A percentile compares a stretch with the other conserved stretches of the same genome.
Conservation (phyloP, 2,113 vertebrate genomes). For the Aptenodytes patagonicus region DNA sequence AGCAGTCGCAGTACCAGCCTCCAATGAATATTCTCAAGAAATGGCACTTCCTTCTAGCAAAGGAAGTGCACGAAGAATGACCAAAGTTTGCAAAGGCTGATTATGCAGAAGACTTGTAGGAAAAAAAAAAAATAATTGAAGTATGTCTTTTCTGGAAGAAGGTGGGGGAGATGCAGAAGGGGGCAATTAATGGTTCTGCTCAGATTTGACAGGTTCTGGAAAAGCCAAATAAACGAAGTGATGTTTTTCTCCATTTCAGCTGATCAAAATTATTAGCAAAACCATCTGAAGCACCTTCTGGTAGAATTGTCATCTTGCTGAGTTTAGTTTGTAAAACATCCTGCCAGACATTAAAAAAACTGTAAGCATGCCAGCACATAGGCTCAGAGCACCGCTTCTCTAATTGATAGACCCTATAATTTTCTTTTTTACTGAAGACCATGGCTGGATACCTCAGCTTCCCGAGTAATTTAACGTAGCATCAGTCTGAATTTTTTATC, state of each 20-base stretch:
- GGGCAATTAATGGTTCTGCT: constrained; percentile 57
- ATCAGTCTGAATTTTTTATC: not conserved
- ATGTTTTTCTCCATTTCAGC: constrained; percentile 67
- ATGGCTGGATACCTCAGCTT: not conserved
- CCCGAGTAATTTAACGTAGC: not conserved
- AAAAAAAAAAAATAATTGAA: not conserved
- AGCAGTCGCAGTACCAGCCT: constrained; percentile 26
- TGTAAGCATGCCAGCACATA: constrained; percentile 63
- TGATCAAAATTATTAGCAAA: constrained; percentile 78
- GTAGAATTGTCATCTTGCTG: constrained; percentile 76
- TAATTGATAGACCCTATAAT: constrained; percentile 50
- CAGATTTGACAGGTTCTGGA: constrained; percentile 66
- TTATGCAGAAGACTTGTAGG: not conserved
- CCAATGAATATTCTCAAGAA: constrained; percentile 37
- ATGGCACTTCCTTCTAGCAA: not conserved
- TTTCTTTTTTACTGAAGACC: constrained; percentile 12
- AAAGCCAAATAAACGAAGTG: constrained; percentile 67
- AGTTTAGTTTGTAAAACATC: constrained; percentile 75
- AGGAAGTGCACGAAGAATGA: constrained; percentile 9
- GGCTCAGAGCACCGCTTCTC: constrained; percentile 29
- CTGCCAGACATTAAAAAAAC: constrained; percentile 71
- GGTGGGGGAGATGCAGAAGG: not conserved
- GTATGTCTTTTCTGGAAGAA: not conserved
- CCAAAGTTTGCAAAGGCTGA: not conserved
- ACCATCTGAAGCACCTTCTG: constrained; percentile 82